phyloP scores from a whole-genome alignment of 2,888 invertebrate species.

The Perizoma flavofasciatum region DNA sequence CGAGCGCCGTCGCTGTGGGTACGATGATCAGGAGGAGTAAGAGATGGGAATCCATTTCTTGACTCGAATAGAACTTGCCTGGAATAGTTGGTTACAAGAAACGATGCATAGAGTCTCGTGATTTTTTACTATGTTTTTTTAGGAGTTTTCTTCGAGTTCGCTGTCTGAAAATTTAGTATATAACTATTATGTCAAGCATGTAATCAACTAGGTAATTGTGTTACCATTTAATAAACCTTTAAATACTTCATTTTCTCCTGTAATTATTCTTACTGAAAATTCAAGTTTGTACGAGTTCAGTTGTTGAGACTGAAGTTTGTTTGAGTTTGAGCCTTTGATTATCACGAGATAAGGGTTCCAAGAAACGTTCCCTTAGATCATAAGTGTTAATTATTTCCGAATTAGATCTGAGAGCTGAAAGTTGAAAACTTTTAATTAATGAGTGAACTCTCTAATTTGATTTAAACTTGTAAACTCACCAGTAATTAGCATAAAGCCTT shows the following conservation, averaged over 20 bases:
- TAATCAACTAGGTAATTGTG: too few relatives aligned
- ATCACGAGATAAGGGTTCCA: conserved; percentile 1
- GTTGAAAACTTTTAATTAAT: conserved; percentile 25
- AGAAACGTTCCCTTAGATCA: background rate
- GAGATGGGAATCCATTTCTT: conserved; percentile 31
- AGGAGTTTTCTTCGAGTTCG: too few relatives aligned
- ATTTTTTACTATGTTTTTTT: too few relatives aligned
- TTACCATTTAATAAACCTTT: conserved; percentile 11
- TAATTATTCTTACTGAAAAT: background rate
- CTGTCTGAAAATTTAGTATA: too few relatives aligned
- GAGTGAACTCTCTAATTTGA: conserved; percentile 3
- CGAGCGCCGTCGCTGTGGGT: conserved; percentile 39
- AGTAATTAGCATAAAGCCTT: too few relatives aligned
- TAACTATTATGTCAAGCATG: background rate
- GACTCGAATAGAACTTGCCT: conserved; percentile 31
- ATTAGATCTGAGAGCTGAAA: conserved; percentile 17
- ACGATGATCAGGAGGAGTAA: conserved; percentile 36
- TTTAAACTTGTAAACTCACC: background rate
- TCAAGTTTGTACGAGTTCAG: background rate
- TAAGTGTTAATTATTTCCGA: conserved; percentile 18
- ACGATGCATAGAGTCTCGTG: too few relatives aligned
- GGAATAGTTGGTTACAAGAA: too few relatives aligned
- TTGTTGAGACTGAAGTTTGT: background rate
- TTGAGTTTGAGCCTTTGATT: background rate
- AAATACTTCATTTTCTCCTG: conserved; percentile 1